A percentile compares a stretch with the other conserved stretches of the same genome.
Evolutionary conservation across 2,113 vertebrate genomes (phyloP).

Genomic region (Phyllostomus discolor): DNA sequence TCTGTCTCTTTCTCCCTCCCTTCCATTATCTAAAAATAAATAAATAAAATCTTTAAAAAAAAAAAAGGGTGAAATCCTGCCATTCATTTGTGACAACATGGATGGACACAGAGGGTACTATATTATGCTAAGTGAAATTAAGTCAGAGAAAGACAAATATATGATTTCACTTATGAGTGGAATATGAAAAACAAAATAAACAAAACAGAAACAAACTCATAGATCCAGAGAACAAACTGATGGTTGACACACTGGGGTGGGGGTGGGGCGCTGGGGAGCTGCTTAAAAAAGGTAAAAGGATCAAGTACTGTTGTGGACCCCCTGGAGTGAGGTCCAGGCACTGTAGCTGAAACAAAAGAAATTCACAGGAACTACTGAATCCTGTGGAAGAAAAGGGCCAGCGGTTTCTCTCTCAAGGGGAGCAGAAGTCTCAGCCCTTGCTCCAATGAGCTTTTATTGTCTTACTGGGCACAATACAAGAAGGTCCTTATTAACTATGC

Average conservation of each 20-base stretch:
- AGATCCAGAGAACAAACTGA: background rate
- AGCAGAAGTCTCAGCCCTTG: too few relatives aligned
- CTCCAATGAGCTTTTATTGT: too few relatives aligned
- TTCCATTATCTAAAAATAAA: too few relatives aligned
- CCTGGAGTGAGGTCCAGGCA: too few relatives aligned
- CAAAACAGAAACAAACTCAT: background rate
- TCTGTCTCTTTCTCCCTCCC: too few relatives aligned
- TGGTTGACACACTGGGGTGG: background rate
- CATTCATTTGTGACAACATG: background rate
- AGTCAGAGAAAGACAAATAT: background rate
- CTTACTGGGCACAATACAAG: too few relatives aligned
- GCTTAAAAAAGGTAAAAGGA: background rate
- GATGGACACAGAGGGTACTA: background rate
- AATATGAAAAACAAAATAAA: background rate
- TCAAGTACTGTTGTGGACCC: background rate
- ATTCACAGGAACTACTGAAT: too few relatives aligned
- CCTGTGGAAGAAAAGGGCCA: too few relatives aligned
- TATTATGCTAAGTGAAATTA: background rate
- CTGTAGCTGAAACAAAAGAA: too few relatives aligned
- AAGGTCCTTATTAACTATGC: too few relatives aligned
- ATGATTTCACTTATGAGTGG: background rate
- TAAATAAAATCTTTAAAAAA: background rate
- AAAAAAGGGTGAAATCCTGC: background rate
- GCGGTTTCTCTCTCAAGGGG: too few relatives aligned
- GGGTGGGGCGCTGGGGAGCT: background rate